A percentile compares a stretch with the other conserved stretches of the same genome.
phyloP scores from a whole-genome alignment of 2,888 invertebrate genomes.

The Tipula unca region DNA sequence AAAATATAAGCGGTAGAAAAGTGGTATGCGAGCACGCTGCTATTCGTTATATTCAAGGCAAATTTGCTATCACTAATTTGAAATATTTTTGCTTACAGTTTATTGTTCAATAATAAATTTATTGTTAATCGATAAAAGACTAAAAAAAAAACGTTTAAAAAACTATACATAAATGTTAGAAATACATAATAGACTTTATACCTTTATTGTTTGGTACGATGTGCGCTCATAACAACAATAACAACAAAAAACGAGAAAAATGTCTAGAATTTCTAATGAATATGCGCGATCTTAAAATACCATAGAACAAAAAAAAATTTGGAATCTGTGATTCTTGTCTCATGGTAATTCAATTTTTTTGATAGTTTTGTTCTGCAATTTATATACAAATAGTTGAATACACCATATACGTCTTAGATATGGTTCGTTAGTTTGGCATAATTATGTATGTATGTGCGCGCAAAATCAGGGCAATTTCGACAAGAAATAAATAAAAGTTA shows the following conservation, averaged over 20 bases:
- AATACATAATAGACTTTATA: neutral
- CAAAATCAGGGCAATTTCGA: neutral
- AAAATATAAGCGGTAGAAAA: neutral
- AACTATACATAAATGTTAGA: too few species aligned
- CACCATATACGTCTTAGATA: neutral
- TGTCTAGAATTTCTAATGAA: neutral
- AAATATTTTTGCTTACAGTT: neutral
- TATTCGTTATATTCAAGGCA: neutral
- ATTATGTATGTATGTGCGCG: neutral
- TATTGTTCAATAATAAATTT: conserved; percentile 14
- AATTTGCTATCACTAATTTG: conserved; percentile 4
- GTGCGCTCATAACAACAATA: neutral
- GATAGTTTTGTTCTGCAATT: neutral
- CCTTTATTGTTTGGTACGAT: neutral
- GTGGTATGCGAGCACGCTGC: neutral
- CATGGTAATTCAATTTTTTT: neutral
- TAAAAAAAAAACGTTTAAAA: neutral
- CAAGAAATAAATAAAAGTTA: neutral
- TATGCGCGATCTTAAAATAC: neutral
- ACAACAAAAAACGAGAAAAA: neutral
- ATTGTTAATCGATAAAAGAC: conserved; percentile 1
- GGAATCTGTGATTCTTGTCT: neutral
- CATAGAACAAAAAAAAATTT: neutral
- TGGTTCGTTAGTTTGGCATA: neutral
- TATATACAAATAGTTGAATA: neutral